Conservation (phyloP, 2,113 vertebrate genomes). For the Ariopsis seemanni region DNA sequence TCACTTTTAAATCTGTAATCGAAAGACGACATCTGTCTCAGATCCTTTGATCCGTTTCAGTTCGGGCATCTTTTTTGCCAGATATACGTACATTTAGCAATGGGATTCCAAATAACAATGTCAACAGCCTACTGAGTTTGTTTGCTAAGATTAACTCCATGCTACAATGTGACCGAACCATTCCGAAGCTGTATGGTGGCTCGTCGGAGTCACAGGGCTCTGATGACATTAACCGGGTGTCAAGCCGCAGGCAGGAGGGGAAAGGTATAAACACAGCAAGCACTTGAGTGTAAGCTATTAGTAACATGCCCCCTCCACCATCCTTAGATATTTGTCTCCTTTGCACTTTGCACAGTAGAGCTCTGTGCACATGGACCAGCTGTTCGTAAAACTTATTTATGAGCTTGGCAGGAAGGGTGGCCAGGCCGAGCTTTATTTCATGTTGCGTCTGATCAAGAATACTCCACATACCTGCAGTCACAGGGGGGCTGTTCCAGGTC, state of each 20-base stretch:
- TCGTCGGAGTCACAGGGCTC: conserved; percentile 26
- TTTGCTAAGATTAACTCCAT: conserved; percentile 45
- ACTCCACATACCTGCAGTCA: background rate
- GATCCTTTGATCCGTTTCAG: conserved; percentile 17
- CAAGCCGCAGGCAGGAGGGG: conserved; percentile 34
- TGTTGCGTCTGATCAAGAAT: background rate
- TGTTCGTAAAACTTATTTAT: conserved; percentile 51
- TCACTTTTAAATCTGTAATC: background rate
- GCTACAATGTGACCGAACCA: background rate
- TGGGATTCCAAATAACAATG: conserved; percentile 38
- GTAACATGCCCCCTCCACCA: conserved; percentile 44
- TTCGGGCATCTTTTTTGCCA: conserved; percentile 8
- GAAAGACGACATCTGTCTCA: background rate
- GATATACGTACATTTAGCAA: conserved; percentile 4
- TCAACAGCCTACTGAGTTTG: conserved; percentile 38
- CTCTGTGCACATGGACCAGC: conserved; percentile 49
- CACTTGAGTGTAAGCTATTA: conserved; percentile 53
- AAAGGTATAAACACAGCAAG: conserved; percentile 48
- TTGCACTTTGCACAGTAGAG: conserved; percentile 41
- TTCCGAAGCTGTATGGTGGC: conserved; percentile 27
- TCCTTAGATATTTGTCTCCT: conserved; percentile 50
- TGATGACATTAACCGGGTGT: conserved; percentile 41
- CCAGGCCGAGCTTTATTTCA: background rate
- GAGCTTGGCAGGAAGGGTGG: conserved; percentile 3
- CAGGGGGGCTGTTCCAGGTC: background rate